A percentile compares a stretch with the other conserved stretches of the same genome.
These are phyloP conservation scores for Myotis brandtii DNA, from an alignment of 2,113 vertebrate species.

Conservation along the genomic window DNA sequence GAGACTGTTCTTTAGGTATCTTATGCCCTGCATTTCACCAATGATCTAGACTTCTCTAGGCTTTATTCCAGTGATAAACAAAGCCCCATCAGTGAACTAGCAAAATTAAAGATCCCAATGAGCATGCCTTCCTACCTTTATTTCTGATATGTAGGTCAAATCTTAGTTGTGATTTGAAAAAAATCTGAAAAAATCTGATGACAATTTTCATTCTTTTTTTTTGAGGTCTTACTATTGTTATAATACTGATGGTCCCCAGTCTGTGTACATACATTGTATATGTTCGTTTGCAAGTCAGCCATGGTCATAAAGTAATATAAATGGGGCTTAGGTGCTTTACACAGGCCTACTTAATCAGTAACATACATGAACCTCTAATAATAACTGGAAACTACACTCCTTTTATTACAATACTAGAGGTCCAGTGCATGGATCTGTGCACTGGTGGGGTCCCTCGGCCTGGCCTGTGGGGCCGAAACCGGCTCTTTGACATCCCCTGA, in stretches of 20 bases:
- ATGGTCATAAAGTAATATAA: neutral
- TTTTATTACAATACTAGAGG: conserved; percentile 25
- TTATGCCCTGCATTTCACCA: conserved; percentile 52
- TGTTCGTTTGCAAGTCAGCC: conserved; percentile 46
- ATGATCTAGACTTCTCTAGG: conserved; percentile 44
- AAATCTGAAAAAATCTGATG: conserved; percentile 41
- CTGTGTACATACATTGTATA: conserved; percentile 3
- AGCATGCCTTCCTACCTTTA: neutral
- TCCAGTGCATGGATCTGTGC: no score
- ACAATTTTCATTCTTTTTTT: conserved; percentile 30
- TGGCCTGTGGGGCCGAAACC: no score
- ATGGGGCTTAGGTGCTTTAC: neutral
- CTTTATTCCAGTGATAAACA: conserved; percentile 24
- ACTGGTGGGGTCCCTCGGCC: no score
- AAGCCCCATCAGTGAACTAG: neutral
- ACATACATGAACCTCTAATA: neutral
- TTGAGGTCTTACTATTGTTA: conserved; percentile 2
- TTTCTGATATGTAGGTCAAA: neutral
- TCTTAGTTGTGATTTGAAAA: neutral
- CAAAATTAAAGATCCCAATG: conserved; percentile 17
- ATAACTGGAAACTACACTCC: neutral
- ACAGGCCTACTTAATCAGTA: conserved; percentile 18
- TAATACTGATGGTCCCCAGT: neutral
- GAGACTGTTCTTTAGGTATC: conserved; percentile 40
- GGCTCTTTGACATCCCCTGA: no score